These are phyloP conservation scores for Macaria liturata DNA, from an alignment of 2,888 invertebrate species.

Conservation along the genomic window DNA sequence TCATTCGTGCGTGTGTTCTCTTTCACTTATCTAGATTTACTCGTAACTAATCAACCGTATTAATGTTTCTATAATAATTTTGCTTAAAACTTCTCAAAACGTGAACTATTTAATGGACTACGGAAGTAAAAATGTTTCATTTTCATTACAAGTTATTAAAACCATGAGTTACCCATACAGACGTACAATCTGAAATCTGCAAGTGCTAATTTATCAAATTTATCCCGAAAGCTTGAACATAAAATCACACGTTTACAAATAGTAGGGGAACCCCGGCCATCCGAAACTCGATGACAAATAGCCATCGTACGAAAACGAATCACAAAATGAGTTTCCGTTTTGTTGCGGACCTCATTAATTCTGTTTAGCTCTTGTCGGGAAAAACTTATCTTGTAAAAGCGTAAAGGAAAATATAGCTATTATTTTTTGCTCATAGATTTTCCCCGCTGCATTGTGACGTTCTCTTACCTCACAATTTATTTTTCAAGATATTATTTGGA, in stretches of 20 bases:
- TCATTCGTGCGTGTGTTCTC: too few species aligned
- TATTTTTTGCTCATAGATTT: slow-evolving; percentile 8
- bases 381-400: slow-evolving; percentile 9
- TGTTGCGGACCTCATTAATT: slow-evolving; percentile 31
- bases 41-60: too few species aligned
- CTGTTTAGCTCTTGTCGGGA: slow-evolving; percentile 18
- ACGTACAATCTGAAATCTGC: background rate
- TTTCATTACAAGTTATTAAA: too few species aligned
- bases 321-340: slow-evolving; percentile 27
- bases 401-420: slow-evolving; percentile 8
- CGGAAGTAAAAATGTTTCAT: too few species aligned
- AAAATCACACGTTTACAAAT: background rate
- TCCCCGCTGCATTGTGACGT: slow-evolving; percentile 2
- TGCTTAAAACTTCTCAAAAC: too few species aligned
- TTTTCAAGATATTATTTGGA: slow-evolving; percentile 3
- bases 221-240: too few species aligned
- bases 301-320: slow-evolving; percentile 18
- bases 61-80: too few species aligned
- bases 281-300: slow-evolving; percentile 24
- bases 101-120: too few species aligned
- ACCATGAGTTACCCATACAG: background rate
- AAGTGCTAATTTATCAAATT: too few species aligned
- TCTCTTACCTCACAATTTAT: too few species aligned
- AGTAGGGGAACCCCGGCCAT: background rate
- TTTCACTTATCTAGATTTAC: too few species aligned